phyloP scores from a whole-genome alignment of 2,888 invertebrate genomes.

The Cephus nigrinus region DNA sequence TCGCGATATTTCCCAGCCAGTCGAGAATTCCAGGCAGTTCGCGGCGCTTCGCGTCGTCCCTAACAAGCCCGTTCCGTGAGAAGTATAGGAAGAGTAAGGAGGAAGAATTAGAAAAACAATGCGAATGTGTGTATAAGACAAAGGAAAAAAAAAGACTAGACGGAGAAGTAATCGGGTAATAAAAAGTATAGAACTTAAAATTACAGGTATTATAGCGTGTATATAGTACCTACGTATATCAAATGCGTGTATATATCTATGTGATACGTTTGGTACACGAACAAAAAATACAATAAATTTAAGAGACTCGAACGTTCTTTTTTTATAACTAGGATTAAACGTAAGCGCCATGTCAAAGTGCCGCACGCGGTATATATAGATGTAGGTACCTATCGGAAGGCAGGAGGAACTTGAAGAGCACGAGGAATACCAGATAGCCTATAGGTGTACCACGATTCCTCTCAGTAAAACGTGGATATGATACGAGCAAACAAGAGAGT shows the following conservation, averaged over 20 bases:
- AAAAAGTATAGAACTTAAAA: neutral
- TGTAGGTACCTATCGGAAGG: neutral
- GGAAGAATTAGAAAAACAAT: neutral
- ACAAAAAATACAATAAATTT: neutral
- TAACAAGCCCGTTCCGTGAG: neutral
- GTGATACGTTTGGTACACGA: neutral
- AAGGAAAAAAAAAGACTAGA: neutral
- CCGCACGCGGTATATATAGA: neutral
- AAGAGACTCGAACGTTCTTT: neutral
- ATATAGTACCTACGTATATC: neutral
- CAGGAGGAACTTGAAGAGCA: neutral
- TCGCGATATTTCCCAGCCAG: neutral
- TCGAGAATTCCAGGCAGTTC: neutral
- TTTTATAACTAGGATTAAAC: neutral
- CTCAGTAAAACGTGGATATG: conserved; percentile 5
- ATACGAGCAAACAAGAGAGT: conserved; percentile 5
- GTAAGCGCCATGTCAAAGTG: neutral
- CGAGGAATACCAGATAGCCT: conserved; percentile 2
- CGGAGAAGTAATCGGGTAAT: neutral
- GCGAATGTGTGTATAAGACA: neutral
- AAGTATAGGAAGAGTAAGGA: neutral
- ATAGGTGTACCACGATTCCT: conserved; percentile 22
- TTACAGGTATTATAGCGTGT: neutral
- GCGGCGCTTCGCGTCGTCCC: neutral
- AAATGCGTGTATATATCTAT: neutral